Evolutionary conservation across 2,797 vertebrate genomes (phyloP), one percentile per base, ranked within the genome.

Genomic region (Lophius americanus): DNA sequence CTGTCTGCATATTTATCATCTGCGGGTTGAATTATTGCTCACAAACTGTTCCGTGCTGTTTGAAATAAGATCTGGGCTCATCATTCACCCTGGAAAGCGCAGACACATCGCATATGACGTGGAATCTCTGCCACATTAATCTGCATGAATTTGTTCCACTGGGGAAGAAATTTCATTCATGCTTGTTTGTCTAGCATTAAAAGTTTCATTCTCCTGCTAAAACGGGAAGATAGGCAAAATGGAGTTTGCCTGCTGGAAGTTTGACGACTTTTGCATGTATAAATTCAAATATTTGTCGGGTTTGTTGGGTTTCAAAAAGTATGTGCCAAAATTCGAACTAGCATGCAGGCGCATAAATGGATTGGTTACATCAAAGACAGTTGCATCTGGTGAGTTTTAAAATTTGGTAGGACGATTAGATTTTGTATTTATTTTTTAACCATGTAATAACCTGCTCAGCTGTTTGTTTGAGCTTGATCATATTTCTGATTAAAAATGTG

Each of bases 321-420:
- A 64, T 83, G 41, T 8, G 9, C 39, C 70, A 70, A 44, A 60
- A 59, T 77, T 51, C 47, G 57, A 46, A 75, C 60, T 11, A 6
- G 36, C 6, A 3, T 48, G 33, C 53, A 37, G 14, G 53, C 3
- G 11, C 14, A 52, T 55, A 44, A 71, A 60, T 63, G 73, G 56
- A 44, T 5, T 5, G 36, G 36, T 38, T 51, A 8, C 39, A 62
- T 71, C 50, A 1, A 23, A 23, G 23, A 2, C 23, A 23, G 23
- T 23, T 23, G 23, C 23, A 23, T 23, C 23, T 23, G 23, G 23
- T 23, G 23, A 23, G 23, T 23, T 23, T 23, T 23, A 23, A 1
- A 23, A 23, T 23, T 23, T 23, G 23, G 23, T 1, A 23, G 23
- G 23, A 23, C 23, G 23, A 23, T 23, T 23, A 23, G 23, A 23